Conservation (phyloP, 2,113 vertebrate genomes). For the Daubentonia madagascariensis region DNA sequence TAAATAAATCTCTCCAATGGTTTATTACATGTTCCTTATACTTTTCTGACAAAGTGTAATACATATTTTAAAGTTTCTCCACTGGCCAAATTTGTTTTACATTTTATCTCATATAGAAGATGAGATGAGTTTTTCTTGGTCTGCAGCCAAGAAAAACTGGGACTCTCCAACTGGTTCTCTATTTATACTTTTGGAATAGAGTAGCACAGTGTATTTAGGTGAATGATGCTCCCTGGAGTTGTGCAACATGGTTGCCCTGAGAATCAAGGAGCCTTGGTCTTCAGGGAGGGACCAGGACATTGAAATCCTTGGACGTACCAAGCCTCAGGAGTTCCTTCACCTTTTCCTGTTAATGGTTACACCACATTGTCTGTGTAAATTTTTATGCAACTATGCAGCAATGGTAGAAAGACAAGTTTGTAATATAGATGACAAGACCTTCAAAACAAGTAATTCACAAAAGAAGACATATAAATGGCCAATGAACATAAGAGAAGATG, state of each 20-base stretch:
- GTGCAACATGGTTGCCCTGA: background rate
- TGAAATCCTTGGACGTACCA: background rate
- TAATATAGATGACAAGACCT: background rate
- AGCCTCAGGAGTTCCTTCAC: background rate
- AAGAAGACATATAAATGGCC: background rate
- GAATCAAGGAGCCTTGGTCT: background rate
- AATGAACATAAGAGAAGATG: background rate
- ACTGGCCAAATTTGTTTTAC: background rate
- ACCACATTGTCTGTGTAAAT: background rate
- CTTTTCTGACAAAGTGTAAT: background rate
- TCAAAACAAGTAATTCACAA: background rate
- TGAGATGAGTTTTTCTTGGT: too few relatives aligned
- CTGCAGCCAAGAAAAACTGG: background rate
- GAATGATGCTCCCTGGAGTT: background rate
- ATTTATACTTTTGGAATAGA: background rate
- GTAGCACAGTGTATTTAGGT: background rate
- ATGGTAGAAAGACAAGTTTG: background rate
- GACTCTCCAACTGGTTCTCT: background rate
- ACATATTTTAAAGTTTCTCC: background rate
- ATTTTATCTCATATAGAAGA: background rate
- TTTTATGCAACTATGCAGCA: background rate
- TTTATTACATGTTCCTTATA: background rate
- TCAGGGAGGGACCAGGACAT: too few relatives aligned
- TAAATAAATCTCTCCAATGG: background rate
- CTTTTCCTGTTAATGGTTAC: background rate